phyloP scores from a whole-genome alignment of 2,888 invertebrate genomes.

The Aphelenchoides bicaudatus region DNA sequence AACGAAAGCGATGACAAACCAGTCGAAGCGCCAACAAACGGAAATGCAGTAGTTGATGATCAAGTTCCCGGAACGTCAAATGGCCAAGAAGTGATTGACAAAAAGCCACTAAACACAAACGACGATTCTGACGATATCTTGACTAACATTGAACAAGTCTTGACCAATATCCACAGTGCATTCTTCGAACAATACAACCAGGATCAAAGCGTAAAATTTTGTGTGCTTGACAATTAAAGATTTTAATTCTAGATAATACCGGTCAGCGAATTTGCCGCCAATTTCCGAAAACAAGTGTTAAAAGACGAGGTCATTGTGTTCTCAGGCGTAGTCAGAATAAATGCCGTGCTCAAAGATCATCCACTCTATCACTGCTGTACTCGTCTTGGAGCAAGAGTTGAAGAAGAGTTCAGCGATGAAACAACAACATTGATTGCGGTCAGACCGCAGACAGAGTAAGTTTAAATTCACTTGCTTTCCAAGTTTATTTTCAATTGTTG shows the following conservation, averaged over 20 bases:
- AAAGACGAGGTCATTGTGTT: slow-evolving; percentile 45
- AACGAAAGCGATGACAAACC: background rate
- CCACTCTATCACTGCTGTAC: background rate
- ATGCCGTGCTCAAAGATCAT: background rate
- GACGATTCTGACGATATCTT: background rate
- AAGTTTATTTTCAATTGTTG: slow-evolving; percentile 7
- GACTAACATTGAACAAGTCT: background rate
- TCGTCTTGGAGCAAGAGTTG: slow-evolving; percentile 1
- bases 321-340: slow-evolving; percentile 32
- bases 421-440: slow-evolving; percentile 83
- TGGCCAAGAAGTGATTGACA: background rate
- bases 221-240: too few species aligned
- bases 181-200: background rate
- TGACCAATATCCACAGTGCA: background rate
- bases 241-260: background rate
- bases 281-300: slow-evolving; percentile 41
- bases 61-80: too few species aligned
- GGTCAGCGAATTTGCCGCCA: slow-evolving; percentile 36
- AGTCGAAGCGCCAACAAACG: background rate
- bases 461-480: slow-evolving; percentile 21
- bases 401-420: slow-evolving; percentile 24
- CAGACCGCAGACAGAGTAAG: slow-evolving; percentile 46
- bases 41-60: too few species aligned
- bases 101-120: too few species aligned
- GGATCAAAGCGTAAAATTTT: too few species aligned